Conservation (phyloP, 2,888 invertebrate species). For the Apotomis betuletana region DNA sequence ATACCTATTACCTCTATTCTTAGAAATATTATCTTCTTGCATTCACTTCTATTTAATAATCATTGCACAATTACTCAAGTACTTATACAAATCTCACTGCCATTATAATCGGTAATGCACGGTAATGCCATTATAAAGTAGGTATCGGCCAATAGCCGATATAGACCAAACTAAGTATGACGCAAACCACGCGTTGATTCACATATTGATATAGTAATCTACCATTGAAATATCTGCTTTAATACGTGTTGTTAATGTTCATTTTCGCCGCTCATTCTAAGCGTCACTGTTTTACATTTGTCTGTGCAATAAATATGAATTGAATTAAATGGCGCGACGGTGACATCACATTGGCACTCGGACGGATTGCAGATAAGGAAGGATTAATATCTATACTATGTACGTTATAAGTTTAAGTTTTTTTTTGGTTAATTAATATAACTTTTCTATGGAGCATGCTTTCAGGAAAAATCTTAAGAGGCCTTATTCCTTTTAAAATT, state of each 20-base stretch:
- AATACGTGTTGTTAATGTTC: not conserved
- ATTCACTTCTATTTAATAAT: not conserved
- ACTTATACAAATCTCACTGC: too few relatives aligned
- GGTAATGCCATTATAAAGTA: too few relatives aligned
- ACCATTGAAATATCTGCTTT: not conserved
- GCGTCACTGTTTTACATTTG: not conserved
- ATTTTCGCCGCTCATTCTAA: not conserved
- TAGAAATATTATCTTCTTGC: too few relatives aligned
- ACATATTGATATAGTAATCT: not conserved
- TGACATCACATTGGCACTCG: not conserved
- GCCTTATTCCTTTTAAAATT: too few relatives aligned
- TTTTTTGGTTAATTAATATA: too few relatives aligned
- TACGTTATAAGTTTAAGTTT: too few relatives aligned
- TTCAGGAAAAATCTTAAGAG: too few relatives aligned
- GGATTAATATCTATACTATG: too few relatives aligned
- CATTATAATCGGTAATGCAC: too few relatives aligned
- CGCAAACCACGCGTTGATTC: not conserved
- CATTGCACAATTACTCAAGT: not conserved
- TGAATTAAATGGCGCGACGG: not conserved
- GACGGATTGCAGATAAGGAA: not conserved
- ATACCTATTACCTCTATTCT: too few relatives aligned
- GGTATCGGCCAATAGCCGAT: not conserved
- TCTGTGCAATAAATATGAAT: not conserved
- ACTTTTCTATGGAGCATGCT: too few relatives aligned
- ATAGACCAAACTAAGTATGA: not conserved